These are phyloP conservation scores for Camponotus floridanus DNA, from an alignment of 1,140 invertebrate species.

Conservation along the genomic window DNA sequence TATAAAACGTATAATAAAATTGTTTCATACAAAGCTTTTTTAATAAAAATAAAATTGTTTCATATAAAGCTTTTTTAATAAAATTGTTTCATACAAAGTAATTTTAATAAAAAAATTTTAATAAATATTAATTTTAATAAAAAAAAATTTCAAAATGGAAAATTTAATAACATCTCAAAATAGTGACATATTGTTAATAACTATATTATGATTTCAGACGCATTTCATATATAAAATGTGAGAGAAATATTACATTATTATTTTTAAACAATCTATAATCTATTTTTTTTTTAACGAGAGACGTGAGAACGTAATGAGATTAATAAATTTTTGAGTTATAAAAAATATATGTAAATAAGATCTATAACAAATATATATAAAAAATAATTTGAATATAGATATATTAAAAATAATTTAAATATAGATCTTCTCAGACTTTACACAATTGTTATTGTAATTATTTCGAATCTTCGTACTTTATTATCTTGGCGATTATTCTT, in stretches of 20 bases:
- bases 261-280: neutral
- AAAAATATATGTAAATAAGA: neutral
- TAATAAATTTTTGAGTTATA: neutral
- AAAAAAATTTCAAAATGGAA: too few species aligned
- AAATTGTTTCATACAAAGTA: too few species aligned
- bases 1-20: too few species aligned
- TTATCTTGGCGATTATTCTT: neutral
- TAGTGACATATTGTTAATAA: too few species aligned
- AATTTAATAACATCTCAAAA: too few species aligned
- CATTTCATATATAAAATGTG: neutral
- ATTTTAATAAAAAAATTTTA: too few species aligned
- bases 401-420: too few species aligned
- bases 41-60: too few species aligned
- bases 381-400: neutral
- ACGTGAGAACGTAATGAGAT: neutral
- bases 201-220: too few species aligned
- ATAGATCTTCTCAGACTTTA: neutral
- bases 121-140: too few species aligned
- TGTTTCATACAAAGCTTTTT: too few species aligned
- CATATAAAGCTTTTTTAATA: too few species aligned
- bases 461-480: neutral
- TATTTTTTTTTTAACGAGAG: neutral
- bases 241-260: neutral
- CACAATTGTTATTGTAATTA: constrained; percentile 2
- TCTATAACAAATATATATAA: neutral